Conservation (phyloP, 1,140 invertebrate species). For the Choristoneura fumiferana region DNA sequence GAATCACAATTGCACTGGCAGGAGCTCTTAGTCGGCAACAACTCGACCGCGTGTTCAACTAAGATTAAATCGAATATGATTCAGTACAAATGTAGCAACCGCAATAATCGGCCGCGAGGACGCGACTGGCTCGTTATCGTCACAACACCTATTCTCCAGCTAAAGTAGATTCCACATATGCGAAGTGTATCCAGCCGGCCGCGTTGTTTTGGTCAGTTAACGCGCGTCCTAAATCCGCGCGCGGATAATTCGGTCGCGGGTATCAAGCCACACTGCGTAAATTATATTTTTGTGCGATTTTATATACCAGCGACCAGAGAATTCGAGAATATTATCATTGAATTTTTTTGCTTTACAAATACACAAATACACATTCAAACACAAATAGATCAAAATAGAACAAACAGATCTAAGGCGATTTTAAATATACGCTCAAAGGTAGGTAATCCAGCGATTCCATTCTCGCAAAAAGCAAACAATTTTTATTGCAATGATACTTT, state of each 20-base stretch:
- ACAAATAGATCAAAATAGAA: background rate
- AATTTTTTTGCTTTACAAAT: no score
- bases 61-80: slow-evolving; percentile 12
- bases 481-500: slow-evolving; percentile 19
- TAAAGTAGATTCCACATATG: slow-evolving; percentile 44
- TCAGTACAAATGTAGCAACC: slow-evolving; percentile 46
- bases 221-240: slow-evolving; percentile 54
- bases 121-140: slow-evolving; percentile 70
- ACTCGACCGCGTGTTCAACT: slow-evolving; percentile 5
- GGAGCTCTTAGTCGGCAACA: background rate
- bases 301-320: slow-evolving; percentile 1
- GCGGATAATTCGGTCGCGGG: slow-evolving; percentile 33
- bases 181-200: slow-evolving; percentile 47
- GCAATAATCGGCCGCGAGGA: slow-evolving; percentile 68
- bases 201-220: slow-evolving; percentile 65
- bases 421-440: background rate
- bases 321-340: background rate
- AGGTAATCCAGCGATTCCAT: background rate
- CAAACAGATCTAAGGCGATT: background rate
- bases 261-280: slow-evolving; percentile 36
- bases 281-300: background rate
- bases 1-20: background rate
- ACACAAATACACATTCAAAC: background rate
- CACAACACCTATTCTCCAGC: slow-evolving; percentile 57
- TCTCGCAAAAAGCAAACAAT: background rate